Percentiles rank a stretch among this genome's conserved stretches.
Evolutionary conservation across 2,888 invertebrate species (phyloP).

Genomic region (Eilema griseolum): DNA sequence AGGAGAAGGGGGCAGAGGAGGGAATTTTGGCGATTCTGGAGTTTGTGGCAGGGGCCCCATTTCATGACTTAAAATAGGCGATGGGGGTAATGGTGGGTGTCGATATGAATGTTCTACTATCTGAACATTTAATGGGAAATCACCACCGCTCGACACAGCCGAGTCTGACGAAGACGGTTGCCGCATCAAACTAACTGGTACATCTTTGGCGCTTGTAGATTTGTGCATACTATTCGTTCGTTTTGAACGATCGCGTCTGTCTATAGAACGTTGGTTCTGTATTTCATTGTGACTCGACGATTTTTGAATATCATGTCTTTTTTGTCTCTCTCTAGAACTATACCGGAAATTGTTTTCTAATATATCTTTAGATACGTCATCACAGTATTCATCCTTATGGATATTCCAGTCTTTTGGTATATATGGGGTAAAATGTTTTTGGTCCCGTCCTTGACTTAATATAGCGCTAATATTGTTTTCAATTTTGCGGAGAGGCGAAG

Average conservation of each 20-base stretch:
- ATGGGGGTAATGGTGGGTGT: constrained; percentile 78
- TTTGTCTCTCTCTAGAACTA: constrained; percentile 85
- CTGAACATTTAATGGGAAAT: constrained; percentile 89
- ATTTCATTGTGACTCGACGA: constrained; percentile 89
- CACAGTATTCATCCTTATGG: constrained; percentile 86
- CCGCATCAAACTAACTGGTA: constrained; percentile 86
- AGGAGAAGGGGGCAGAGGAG: constrained; percentile 94
- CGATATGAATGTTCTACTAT: constrained; percentile 88
- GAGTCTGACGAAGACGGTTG: constrained; percentile 85
- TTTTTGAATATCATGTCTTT: constrained; percentile 87
- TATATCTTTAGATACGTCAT: constrained; percentile 84
- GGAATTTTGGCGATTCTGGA: constrained; percentile 87
- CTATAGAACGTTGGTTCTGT: constrained; percentile 83
- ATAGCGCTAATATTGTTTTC: constrained; percentile 91
- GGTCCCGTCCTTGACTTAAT: constrained; percentile 87
- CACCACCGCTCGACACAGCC: constrained; percentile 85
- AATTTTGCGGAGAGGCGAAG: constrained; percentile 90
- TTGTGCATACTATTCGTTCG: constrained; percentile 90
- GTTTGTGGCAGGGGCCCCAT: constrained; percentile 83
- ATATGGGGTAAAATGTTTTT: constrained; percentile 84
- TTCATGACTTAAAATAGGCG: constrained; percentile 76
- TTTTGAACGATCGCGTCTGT: constrained; percentile 82
- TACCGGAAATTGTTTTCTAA: constrained; percentile 84
- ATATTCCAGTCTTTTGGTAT: constrained; percentile 87
- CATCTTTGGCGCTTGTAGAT: constrained; percentile 91